phyloP scores from a whole-genome alignment of 2,113 vertebrate genomes.

The Paramormyrops kingsleyae region DNA sequence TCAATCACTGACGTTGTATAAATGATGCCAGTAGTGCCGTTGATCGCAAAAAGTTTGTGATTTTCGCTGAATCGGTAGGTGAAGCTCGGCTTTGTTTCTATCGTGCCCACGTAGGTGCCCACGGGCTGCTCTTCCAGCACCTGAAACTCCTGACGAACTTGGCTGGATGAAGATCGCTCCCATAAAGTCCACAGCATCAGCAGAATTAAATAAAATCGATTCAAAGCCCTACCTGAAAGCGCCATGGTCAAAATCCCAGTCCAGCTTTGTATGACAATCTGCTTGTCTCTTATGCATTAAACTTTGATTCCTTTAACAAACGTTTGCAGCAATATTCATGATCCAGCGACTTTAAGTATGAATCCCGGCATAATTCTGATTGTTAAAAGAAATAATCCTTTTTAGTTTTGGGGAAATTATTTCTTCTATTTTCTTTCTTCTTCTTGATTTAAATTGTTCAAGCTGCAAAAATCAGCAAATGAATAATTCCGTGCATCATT shows the following conservation, averaged over 20 bases:
- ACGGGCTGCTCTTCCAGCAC: slow-evolving; percentile 88
- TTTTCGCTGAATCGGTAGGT: slow-evolving; percentile 91
- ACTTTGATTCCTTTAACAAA: slow-evolving; percentile 35
- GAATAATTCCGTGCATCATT: slow-evolving; percentile 22
- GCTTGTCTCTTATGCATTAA: slow-evolving; percentile 52
- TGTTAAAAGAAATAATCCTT: slow-evolving; percentile 17
- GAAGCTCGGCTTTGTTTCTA: slow-evolving; percentile 83
- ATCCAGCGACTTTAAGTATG: slow-evolving; percentile 19
- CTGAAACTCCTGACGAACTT: slow-evolving; percentile 87
- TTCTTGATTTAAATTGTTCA: not conserved
- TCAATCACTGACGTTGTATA: slow-evolving; percentile 84
- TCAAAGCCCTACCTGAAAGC: slow-evolving; percentile 51
- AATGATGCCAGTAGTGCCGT: slow-evolving; percentile 79
- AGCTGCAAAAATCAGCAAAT: not conserved
- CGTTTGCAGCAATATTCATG: slow-evolving; percentile 41
- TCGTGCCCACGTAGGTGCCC: slow-evolving; percentile 85
- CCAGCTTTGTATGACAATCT: slow-evolving; percentile 46
- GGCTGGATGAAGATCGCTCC: slow-evolving; percentile 57
- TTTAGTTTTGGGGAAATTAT: not conserved
- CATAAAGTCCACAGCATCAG: slow-evolving; percentile 60
- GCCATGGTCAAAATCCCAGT: slow-evolving; percentile 52
- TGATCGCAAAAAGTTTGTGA: slow-evolving; percentile 87
- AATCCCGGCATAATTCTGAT: slow-evolving; percentile 24
- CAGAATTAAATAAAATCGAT: slow-evolving; percentile 44
- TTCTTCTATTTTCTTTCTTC: not conserved